Conservation (phyloP, 2,113 vertebrate genomes). For the Vulpes vulpes region DNA sequence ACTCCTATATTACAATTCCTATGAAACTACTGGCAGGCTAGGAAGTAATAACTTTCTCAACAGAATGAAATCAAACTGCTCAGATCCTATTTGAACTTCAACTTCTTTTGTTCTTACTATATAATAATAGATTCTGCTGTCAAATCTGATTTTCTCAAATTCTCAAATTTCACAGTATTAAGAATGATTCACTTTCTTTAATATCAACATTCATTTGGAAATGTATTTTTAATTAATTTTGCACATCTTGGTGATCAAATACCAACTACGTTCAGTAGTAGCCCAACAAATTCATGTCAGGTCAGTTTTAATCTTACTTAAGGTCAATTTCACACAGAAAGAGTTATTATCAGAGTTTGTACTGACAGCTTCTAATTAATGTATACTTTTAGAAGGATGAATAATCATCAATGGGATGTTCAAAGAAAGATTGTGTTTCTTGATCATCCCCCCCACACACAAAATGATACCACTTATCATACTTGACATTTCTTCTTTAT, state of each 20-base stretch:
- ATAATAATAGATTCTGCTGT: constrained; percentile 55
- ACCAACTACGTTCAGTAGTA: constrained; percentile 29
- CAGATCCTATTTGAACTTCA: constrained; percentile 50
- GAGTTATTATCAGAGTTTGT: constrained; percentile 51
- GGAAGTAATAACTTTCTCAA: constrained; percentile 47
- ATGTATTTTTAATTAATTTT: constrained; percentile 67
- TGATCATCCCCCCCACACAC: not conserved
- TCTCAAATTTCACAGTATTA: constrained; percentile 56
- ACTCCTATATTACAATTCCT: constrained; percentile 12
- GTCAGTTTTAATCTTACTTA: constrained; percentile 50
- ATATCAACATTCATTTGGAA: constrained; percentile 52
- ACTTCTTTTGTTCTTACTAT: constrained; percentile 55
- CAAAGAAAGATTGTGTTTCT: constrained; percentile 59
- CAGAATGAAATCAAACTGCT: constrained; percentile 51
- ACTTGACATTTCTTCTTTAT: constrained; percentile 51
- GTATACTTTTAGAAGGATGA: constrained; percentile 52
- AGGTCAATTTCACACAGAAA: constrained; percentile 47
- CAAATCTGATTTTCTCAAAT: constrained; percentile 57
- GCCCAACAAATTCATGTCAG: constrained; percentile 45
- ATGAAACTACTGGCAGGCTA: constrained; percentile 58
- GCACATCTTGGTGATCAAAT: constrained; percentile 19
- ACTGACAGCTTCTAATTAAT: constrained; percentile 55
- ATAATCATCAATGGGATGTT: not conserved
- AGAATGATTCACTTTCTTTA: constrained; percentile 53
- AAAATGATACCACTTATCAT: not conserved